A percentile compares a stretch with the other conserved stretches of the same genome.
Evolutionary conservation across 2,113 vertebrate species (phyloP).

Genomic region (Terrapene triunguis): DNA sequence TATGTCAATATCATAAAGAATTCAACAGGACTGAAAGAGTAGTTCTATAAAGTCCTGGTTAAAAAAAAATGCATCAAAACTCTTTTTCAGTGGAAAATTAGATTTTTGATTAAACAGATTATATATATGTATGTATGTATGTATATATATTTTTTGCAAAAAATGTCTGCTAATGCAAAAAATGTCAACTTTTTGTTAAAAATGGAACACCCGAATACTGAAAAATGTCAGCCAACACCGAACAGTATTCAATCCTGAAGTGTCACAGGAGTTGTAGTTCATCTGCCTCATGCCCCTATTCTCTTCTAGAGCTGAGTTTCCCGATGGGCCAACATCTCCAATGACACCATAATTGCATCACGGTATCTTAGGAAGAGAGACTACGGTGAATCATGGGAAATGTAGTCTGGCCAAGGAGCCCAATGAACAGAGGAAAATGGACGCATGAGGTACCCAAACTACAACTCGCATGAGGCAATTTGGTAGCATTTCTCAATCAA

Average conservation of each 20-base stretch:
- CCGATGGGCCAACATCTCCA: not conserved
- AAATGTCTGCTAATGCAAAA: not conserved
- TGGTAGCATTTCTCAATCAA: not conserved
- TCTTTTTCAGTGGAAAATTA: not conserved
- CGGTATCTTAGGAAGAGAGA: not conserved
- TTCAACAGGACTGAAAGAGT: not conserved
- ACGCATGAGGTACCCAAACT: not conserved
- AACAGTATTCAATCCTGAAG: not conserved
- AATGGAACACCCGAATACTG: not conserved
- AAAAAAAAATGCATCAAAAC: not conserved
- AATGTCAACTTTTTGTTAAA: not conserved
- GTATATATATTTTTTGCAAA: too few species aligned
- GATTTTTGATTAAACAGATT: not conserved
- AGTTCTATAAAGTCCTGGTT: not conserved
- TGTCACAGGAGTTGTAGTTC: not conserved
- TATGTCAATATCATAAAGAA: not conserved
- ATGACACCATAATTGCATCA: not conserved
- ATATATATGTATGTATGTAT: too few species aligned
- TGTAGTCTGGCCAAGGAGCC: not conserved
- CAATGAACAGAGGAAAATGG: not conserved
- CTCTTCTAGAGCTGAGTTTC: not conserved
- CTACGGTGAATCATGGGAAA: not conserved
- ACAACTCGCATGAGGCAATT: too few species aligned
- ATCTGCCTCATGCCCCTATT: not conserved
- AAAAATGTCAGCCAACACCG: not conserved